Evolutionary conservation across 2,797 vertebrate species (phyloP).

Genomic region (Dendrocincla tyrannina): DNA sequence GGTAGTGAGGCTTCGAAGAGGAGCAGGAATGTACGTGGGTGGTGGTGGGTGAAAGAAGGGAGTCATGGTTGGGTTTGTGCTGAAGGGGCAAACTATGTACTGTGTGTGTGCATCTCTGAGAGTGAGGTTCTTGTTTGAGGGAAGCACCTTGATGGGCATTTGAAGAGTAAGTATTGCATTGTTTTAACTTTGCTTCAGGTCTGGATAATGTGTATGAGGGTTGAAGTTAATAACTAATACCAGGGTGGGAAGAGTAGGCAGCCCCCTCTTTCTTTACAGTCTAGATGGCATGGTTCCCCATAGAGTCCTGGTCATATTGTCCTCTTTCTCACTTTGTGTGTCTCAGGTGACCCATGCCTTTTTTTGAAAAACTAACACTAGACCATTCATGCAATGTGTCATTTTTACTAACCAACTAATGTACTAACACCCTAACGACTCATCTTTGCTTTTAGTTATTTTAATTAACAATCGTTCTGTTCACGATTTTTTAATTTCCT

Average conservation of each 20-base stretch:
- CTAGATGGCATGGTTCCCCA: slow-evolving; percentile 63
- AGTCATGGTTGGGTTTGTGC: not conserved
- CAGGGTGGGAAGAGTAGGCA: slow-evolving; percentile 33
- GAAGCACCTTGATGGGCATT: slow-evolving; percentile 4
- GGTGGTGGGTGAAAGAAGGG: not conserved
- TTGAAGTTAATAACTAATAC: not conserved
- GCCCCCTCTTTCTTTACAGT: slow-evolving; percentile 9
- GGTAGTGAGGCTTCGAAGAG: not conserved
- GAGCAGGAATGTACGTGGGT: not conserved
- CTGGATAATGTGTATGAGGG: not conserved
- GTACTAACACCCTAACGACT: slow-evolving; percentile 99
- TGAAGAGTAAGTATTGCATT: slow-evolving; percentile 72
- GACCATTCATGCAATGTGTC: slow-evolving; percentile 95
- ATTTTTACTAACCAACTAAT: slow-evolving; percentile 97
- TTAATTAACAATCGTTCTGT: slow-evolving; percentile 90
- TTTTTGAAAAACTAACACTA: slow-evolving; percentile 89
- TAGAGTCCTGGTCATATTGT: slow-evolving; percentile 79
- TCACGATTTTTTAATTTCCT: slow-evolving; percentile 92
- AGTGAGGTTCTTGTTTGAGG: not conserved
- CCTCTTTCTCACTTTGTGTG: slow-evolving; percentile 78
- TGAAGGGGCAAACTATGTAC: not conserved
- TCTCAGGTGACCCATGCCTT: slow-evolving; percentile 81
- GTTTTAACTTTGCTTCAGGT: not conserved
- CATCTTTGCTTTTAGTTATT: slow-evolving; percentile 94
- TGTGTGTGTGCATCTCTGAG: not conserved